Evolutionary conservation across 2,797 vertebrate genomes (phyloP).

Genomic region (Phoeniculus purpureus): DNA sequence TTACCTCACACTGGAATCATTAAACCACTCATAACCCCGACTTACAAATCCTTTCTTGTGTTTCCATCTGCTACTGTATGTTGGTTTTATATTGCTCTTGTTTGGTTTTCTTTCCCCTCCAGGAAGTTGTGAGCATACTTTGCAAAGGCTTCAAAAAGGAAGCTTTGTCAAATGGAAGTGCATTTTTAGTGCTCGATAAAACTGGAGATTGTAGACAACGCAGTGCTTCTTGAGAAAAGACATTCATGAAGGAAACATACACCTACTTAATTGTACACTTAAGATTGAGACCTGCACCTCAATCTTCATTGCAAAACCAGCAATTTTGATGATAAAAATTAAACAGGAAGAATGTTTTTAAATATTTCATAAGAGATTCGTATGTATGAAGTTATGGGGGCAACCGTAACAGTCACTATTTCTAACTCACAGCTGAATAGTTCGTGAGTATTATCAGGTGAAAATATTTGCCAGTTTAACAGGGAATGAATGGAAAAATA

Average conservation of each 20-base stretch:
- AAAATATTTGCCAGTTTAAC: not conserved
- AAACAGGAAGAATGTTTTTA: not conserved
- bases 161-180: slow-evolving; percentile 9
- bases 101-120: not conserved
- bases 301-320: slow-evolving; percentile 47
- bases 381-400: not conserved
- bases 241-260: slow-evolving; percentile 30
- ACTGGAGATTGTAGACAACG: slow-evolving; percentile 42
- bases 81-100: not conserved
- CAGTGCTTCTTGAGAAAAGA: slow-evolving; percentile 4
- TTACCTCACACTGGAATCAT: slow-evolving; percentile 59
- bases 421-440: not conserved
- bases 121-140: not conserved
- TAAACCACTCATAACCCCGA: slow-evolving; percentile 58
- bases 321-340: slow-evolving; percentile 5
- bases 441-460: not conserved
- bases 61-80: slow-evolving; percentile 41
- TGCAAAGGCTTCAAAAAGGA: slow-evolving; percentile 18
- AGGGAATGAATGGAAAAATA: not conserved
- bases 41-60: slow-evolving; percentile 31
- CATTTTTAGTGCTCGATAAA: slow-evolving; percentile 42
- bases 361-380: not conserved
- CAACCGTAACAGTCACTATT: not conserved
- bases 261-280: slow-evolving; percentile 34
- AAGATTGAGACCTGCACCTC: slow-evolving; percentile 51